Base-by-base conservation (phyloP, 1,140 invertebrate species). In the Ditylenchus dipsaci region DNA sequence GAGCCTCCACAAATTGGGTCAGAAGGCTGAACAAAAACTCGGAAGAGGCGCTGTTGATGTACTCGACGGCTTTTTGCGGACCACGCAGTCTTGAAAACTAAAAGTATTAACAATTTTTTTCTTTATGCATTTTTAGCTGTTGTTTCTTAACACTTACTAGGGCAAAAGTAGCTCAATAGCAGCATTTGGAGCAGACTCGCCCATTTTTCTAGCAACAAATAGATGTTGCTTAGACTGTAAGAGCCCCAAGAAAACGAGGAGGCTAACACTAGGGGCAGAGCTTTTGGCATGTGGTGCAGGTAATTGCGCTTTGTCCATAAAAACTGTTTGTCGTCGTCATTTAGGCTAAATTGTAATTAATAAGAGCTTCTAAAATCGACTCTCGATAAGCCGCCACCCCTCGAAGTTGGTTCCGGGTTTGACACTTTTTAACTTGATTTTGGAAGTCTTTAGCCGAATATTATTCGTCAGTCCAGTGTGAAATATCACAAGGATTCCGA, bases 91-190 rank as follows among this genome's bases (percentile, higher is more conserved):
- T 61, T 74, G 73, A 47, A 76, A 76, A 30, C 74, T 76, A 53
- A 63, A 72, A 43, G 13, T 17, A 74, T 75, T 29, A n/a, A 38
- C 33, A 5, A 38, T 38, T 38, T 38, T 7, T 53, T 21, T 26
- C 3, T 53, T 53, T 53, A 53, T 53, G 15, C 3, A 17, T 21
- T 53, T 53, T 53, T 15, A 7, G 3, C 15, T 7, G 49, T 53
- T 26, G n/a, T 53, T 53, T 38, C 3, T 38, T 15, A 26, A 33
- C 15, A 74, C 58, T 67, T 8, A 76, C 74, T 67, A 68, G 1
- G 75, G 75, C 27, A 76, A 68, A 19, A 76, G 63, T 17, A 76
- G 29, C n/a, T 78, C 75, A 7, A 76, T 42, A n/a, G 76, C 77
- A 57, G 63, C 21, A 33, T 62, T 38, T 11, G 75, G 75, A 29